These are phyloP conservation scores for Amaurobius ferox DNA, from an alignment of 2,888 invertebrate genomes.

Conservation along the genomic window DNA sequence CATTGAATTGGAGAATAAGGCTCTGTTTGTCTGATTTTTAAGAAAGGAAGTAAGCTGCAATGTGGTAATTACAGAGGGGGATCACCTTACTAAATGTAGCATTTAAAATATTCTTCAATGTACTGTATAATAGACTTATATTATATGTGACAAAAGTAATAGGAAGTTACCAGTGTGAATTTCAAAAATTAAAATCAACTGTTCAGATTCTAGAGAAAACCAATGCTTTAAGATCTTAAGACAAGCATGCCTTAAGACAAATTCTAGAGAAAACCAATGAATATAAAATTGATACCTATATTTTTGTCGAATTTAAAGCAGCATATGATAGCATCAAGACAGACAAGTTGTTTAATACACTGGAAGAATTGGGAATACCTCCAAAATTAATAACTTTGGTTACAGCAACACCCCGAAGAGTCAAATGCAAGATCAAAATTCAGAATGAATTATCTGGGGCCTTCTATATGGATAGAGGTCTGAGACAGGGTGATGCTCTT, in stretches of 20 bases:
- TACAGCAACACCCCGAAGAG: too few species aligned
- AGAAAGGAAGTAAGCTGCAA: constrained; percentile 11
- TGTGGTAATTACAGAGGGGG: background rate
- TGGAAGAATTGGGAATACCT: background rate
- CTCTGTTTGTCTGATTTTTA: background rate
- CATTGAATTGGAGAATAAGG: too few species aligned
- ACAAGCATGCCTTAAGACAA: background rate
- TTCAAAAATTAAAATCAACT: background rate
- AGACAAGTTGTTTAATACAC: background rate
- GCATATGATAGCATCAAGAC: background rate
- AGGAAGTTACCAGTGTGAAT: background rate
- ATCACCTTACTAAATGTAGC: background rate
- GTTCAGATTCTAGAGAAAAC: too few species aligned
- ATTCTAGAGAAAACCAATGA: background rate
- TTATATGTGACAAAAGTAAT: too few species aligned
- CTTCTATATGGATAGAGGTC: too few species aligned
- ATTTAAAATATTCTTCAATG: too few species aligned
- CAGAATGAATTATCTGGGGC: too few species aligned
- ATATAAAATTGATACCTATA: background rate
- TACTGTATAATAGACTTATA: too few species aligned
- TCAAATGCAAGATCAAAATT: too few species aligned
- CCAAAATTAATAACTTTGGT: background rate
- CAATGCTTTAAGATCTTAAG: too few species aligned
- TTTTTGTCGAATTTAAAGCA: background rate
- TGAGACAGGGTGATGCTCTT: too few species aligned